Evolutionary conservation across 2,113 vertebrate species (phyloP).

Genomic region (Phyllostomus discolor): DNA sequence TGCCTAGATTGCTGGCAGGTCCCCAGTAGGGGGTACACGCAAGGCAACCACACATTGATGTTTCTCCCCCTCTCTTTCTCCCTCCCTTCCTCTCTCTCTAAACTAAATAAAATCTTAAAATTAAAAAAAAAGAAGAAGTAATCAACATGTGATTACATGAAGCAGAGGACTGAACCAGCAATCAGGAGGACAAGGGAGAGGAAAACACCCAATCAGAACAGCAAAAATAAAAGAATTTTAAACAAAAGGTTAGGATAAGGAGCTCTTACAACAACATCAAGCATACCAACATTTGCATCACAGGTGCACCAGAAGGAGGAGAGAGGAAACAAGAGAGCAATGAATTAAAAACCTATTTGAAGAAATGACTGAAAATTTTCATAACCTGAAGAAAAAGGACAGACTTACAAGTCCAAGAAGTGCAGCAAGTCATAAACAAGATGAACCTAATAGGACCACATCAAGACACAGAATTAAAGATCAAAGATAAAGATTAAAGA

Average conservation of each 20-base stretch:
- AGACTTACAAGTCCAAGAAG: background rate
- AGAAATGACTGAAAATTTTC: background rate
- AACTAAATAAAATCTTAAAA: too few species aligned
- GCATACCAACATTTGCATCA: background rate
- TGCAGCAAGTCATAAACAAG: background rate
- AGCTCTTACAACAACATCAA: background rate
- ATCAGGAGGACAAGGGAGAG: background rate
- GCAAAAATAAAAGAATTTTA: background rate
- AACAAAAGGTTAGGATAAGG: background rate
- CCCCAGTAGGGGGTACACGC: too few species aligned
- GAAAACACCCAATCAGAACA: background rate
- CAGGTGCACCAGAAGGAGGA: background rate
- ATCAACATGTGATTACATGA: background rate
- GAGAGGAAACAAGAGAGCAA: background rate
- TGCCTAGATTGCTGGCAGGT: too few species aligned
- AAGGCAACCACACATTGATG: too few species aligned
- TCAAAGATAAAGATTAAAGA: background rate
- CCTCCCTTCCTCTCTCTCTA: too few species aligned
- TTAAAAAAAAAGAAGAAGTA: background rate
- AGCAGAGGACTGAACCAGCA: background rate
- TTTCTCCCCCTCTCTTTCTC: too few species aligned
- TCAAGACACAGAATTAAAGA: background rate
- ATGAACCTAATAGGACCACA: background rate
- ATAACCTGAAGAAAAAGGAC: background rate
- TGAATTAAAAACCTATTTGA: background rate